A percentile compares a stretch with the other conserved stretches of the same genome.
phyloP scores from a whole-genome alignment of 2,113 vertebrate species.

The Trinectes maculatus region DNA sequence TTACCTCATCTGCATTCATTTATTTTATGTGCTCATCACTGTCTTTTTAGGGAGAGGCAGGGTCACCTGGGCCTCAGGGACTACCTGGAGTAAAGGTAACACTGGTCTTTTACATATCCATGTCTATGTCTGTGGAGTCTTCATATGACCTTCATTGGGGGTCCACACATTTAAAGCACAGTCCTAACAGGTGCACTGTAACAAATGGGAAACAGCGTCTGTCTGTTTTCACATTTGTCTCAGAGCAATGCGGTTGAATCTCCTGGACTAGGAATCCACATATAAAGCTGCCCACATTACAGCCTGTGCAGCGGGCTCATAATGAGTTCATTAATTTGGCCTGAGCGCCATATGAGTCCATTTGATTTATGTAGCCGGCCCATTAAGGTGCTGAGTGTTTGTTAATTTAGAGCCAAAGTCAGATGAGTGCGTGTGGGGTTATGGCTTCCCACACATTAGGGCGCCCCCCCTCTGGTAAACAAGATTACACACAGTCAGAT shows the following conservation, averaged over 20 bases:
- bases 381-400: slow-evolving; percentile 44
- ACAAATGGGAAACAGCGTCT: background rate
- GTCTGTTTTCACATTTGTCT: slow-evolving; percentile 1
- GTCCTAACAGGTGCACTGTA: background rate
- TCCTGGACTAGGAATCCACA: background rate
- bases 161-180: slow-evolving; percentile 4
- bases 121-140: background rate
- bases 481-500: slow-evolving; percentile 30
- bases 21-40: background rate
- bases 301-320: slow-evolving; percentile 18
- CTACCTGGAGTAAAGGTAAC: slow-evolving; percentile 50
- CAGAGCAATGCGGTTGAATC: background rate
- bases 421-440: slow-evolving; percentile 27
- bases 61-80: slow-evolving; percentile 57
- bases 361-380: slow-evolving; percentile 47
- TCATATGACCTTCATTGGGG: background rate
- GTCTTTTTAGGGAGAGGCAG: slow-evolving; percentile 55
- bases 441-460: slow-evolving; percentile 16
- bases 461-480: slow-evolving; percentile 41
- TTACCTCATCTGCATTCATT: background rate
- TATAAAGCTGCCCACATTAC: background rate
- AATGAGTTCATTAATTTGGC: slow-evolving; percentile 57
- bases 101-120: slow-evolving; percentile 23
- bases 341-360: slow-evolving; percentile 16
- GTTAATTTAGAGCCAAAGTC: slow-evolving; percentile 46